Percentiles rank a stretch among this genome's conserved stretches.
These are phyloP conservation scores for Anadara kagoshimensis DNA, from an alignment of 1,140 invertebrate genomes.

Conservation along the genomic window DNA sequence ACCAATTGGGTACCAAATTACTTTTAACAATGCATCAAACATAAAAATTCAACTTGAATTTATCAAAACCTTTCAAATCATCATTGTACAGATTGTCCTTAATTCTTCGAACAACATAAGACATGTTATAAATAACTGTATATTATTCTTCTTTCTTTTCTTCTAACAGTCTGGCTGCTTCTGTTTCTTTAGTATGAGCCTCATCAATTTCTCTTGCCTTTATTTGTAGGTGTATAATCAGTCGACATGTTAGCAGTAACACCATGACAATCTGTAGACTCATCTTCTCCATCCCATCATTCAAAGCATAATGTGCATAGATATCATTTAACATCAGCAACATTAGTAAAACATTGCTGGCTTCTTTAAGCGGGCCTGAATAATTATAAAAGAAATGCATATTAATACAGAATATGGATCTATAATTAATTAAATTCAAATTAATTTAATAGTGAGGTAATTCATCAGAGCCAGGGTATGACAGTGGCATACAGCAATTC, in stretches of 20 bases:
- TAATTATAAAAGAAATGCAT: conserved; percentile 15
- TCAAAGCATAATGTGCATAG: conserved; percentile 94
- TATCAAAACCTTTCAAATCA: neutral
- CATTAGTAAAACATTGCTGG: conserved; percentile 88
- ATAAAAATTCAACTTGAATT: too few relatives aligned
- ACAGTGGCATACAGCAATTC: too few relatives aligned
- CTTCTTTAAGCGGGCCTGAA: conserved; percentile 91
- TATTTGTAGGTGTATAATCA: conserved; percentile 80
- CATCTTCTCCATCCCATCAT: conserved; percentile 93
- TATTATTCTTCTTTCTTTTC: conserved; percentile 13
- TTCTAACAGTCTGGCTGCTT: neutral
- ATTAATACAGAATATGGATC: too few relatives aligned
- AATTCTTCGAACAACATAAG: too few relatives aligned
- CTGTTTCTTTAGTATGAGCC: neutral
- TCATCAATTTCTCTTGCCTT: conserved; percentile 32
- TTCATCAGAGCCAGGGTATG: too few relatives aligned
- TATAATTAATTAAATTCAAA: too few relatives aligned
- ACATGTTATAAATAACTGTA: neutral
- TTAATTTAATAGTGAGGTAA: too few relatives aligned
- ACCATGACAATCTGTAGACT: conserved; percentile 95
- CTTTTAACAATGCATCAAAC: too few relatives aligned
- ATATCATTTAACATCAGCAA: conserved; percentile 89
- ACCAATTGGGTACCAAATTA: too few relatives aligned
- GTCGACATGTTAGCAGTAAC: conserved; percentile 93
- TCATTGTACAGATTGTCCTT: neutral